These are phyloP conservation scores for Macheiramphus alcinus DNA, from an alignment of 2,113 vertebrate genomes.

Conservation along the genomic window DNA sequence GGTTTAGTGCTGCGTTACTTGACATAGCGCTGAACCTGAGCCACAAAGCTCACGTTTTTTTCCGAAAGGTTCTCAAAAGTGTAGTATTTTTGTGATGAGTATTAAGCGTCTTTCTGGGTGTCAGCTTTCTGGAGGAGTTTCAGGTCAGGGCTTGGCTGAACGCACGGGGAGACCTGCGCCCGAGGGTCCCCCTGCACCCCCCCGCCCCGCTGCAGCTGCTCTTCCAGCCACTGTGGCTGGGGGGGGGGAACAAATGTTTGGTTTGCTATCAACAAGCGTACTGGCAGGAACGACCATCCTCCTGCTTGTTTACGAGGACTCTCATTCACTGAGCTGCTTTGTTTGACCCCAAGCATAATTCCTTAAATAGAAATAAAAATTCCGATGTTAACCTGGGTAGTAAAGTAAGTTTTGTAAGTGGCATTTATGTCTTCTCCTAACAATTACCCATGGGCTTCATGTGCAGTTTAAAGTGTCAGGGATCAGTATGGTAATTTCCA, in stretches of 20 bases:
- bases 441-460: slow-evolving; percentile 18
- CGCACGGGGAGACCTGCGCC: rapidly evolving
- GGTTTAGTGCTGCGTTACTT: neutral
- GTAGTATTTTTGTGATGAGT: neutral
- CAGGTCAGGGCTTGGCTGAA: neutral
- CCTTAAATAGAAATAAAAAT: neutral
- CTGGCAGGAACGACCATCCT: neutral
- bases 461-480: slow-evolving; percentile 39
- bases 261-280: neutral
- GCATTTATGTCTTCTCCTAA: slow-evolving; percentile 1
- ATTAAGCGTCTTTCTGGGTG: neutral
- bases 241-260: neutral
- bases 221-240: neutral
- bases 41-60: neutral
- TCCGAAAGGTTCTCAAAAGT: neutral
- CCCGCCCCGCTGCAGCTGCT: neutral
- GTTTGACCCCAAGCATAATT: neutral
- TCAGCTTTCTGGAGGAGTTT: neutral
- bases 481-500: slow-evolving; percentile 29
- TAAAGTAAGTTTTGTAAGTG: slow-evolving; percentile 7
- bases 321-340: neutral
- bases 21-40: neutral
- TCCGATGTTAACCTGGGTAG: neutral
- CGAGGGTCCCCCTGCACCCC: neutral
- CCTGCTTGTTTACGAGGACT: neutral